Percentiles rank a stretch among this genome's conserved stretches.
Conservation (phyloP, 2,797 vertebrate species). For the Acestrorhynchus altus region DNA sequence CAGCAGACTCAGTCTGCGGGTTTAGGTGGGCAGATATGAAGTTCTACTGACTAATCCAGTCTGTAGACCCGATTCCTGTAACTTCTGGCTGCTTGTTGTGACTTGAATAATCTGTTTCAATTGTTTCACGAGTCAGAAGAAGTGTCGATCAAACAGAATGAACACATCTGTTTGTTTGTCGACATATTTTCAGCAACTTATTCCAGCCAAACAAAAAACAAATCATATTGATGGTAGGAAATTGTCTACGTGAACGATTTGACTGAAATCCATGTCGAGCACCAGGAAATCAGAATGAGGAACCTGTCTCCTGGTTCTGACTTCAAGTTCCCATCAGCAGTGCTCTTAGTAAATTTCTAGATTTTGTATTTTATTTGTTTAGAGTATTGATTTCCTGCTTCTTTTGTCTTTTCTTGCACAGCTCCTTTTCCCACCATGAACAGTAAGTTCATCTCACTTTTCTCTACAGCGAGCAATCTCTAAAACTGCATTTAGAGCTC, state of each 20-base stretch:
- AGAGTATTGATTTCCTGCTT: constrained; percentile 7
- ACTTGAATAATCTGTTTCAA: background rate
- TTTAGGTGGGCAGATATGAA: too few species aligned
- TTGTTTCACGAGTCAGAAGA: background rate
- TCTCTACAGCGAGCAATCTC: background rate
- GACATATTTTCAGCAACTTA: background rate
- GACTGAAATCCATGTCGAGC: constrained; percentile 20
- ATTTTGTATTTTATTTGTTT: constrained; percentile 36
- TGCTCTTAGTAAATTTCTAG: background rate
- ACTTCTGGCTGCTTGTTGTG: background rate
- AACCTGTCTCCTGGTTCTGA: constrained; percentile 47
- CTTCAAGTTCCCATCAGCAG: constrained; percentile 38
- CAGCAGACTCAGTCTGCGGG: too few species aligned
- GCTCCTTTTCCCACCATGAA: constrained; percentile 67
- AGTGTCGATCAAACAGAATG: background rate
- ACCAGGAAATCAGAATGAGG: constrained; percentile 61
- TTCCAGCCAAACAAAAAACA: background rate
- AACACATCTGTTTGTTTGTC: background rate
- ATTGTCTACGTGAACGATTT: background rate
- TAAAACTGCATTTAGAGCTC: background rate
- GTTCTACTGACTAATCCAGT: too few species aligned
- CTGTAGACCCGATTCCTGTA: background rate
- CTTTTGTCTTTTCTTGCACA: constrained; percentile 57
- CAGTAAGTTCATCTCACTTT: constrained; percentile 66
- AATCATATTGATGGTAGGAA: background rate